Base-by-base conservation (phyloP, 35 echinoderm and acorn worm species). In the Diadema setosum region DNA sequence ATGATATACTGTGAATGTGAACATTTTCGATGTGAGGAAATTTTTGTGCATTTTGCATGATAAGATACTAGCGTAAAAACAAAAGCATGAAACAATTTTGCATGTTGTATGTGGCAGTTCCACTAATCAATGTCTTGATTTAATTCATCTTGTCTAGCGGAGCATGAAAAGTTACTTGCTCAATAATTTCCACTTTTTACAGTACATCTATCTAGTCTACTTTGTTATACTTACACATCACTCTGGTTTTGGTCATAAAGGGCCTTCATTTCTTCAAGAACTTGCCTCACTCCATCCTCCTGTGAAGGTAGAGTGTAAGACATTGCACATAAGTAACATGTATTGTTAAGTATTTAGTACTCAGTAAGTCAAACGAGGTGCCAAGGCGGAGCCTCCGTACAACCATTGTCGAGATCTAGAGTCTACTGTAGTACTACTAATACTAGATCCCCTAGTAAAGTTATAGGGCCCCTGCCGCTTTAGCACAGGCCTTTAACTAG, bases 231-330 rank as follows among this genome's bases (percentile, higher is more conserved):
- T 89, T 85, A 98, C 96, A 99, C 96, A 99, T 95, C 93, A 46
- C 61, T 63, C 64, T 99, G 96, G 44, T 99, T 99, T 64, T 99
- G 89, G 61, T 99, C 92, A 93, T 95, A 99, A 39, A 98, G 70
- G 20, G 93, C 91, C 78, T 86, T 67, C 96, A 99, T 99, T 70
- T 99, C 96, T 81, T 99, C 96, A 27, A 95, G 59, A 39, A 99
- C 96, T 73, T 99, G 92, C 44, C 96, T 36, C 4, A 95, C 65
- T 76, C 85, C 74, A 82, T 99, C 96, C 46, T 99, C 96, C 96
- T 99, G 87, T 2, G 57, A 90, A 46, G 65, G n/a, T 65, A 73
- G 43, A 17, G 16, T 48, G 2, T 14, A 6, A 63, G 30, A 5
- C 20, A 21, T 12, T 46, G 17, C 84, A 75, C 41, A 18, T 41